phyloP scores from a whole-genome alignment of 2,888 invertebrate species.

The Polydrusus cervinus region DNA sequence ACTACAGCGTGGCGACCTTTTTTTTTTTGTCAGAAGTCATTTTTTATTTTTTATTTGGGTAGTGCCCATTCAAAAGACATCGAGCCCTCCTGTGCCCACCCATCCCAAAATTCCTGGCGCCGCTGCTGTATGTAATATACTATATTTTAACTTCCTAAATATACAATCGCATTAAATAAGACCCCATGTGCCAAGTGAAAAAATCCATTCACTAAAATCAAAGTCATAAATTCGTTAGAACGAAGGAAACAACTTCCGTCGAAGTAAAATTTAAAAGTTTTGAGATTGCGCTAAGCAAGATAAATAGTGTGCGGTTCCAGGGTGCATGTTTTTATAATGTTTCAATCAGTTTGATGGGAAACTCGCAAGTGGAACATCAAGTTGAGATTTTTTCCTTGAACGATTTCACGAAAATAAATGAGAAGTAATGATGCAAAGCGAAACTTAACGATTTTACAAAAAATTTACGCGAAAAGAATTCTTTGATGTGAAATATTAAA shows the following conservation, averaged over 20 bases:
- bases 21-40: no score
- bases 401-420: conserved; percentile 57
- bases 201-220: conserved; percentile 41
- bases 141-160: no score
- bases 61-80: no score
- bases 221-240: conserved; percentile 39
- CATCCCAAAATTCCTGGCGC: no score
- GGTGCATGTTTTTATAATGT: conserved; percentile 61
- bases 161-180: background rate
- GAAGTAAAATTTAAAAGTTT: conserved; percentile 56
- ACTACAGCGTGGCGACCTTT: no score
- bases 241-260: conserved; percentile 17
- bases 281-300: conserved; percentile 58
- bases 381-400: conserved; percentile 60
- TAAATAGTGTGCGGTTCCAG: conserved; percentile 53
- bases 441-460: background rate
- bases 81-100: no score
- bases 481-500: background rate
- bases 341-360: conserved; percentile 62
- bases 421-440: conserved; percentile 50
- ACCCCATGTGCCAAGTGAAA: conserved; percentile 6
- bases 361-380: conserved; percentile 56
- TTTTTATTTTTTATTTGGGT: no score
- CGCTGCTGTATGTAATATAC: no score
- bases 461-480: background rate